Evolutionary conservation across 2,113 vertebrate species (phyloP).

Genomic region (Plecturocebus donacophilus): DNA sequence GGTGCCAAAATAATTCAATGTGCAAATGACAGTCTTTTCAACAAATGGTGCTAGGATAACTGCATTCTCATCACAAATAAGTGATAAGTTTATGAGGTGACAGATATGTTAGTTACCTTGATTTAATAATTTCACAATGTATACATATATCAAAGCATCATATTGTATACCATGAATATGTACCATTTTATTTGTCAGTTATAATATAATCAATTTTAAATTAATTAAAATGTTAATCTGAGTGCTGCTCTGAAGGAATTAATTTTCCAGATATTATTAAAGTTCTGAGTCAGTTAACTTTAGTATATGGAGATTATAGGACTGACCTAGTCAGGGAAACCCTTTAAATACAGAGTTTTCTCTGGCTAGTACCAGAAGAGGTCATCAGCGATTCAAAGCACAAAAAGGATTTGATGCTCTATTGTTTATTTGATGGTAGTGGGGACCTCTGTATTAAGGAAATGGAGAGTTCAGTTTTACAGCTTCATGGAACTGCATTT

Average conservation of each 20-base stretch:
- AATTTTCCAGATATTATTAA: constrained; percentile 1
- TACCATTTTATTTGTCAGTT: too few relatives aligned
- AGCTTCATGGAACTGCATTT: background rate
- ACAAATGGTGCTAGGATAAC: too few relatives aligned
- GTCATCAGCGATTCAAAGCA: background rate
- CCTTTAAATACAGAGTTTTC: background rate
- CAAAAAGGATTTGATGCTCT: background rate
- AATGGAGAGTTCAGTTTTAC: background rate
- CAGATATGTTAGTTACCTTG: too few relatives aligned
- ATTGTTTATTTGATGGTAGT: background rate
- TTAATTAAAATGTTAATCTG: background rate
- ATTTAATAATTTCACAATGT: too few relatives aligned
- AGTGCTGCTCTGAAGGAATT: background rate
- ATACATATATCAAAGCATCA: too few relatives aligned
- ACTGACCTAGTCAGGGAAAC: background rate
- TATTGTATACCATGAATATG: too few relatives aligned
- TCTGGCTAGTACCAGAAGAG: background rate
- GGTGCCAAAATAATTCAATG: too few relatives aligned
- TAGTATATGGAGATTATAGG: background rate
- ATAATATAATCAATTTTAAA: too few relatives aligned
- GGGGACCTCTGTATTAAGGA: background rate
- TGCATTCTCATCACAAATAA: too few relatives aligned
- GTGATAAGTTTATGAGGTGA: too few relatives aligned
- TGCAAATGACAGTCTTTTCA: too few relatives aligned
- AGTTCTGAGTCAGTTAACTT: background rate